Base-by-base conservation (phyloP, 92 coral and sea anemone species). In the Umimayanthus chanpuru region DNA sequence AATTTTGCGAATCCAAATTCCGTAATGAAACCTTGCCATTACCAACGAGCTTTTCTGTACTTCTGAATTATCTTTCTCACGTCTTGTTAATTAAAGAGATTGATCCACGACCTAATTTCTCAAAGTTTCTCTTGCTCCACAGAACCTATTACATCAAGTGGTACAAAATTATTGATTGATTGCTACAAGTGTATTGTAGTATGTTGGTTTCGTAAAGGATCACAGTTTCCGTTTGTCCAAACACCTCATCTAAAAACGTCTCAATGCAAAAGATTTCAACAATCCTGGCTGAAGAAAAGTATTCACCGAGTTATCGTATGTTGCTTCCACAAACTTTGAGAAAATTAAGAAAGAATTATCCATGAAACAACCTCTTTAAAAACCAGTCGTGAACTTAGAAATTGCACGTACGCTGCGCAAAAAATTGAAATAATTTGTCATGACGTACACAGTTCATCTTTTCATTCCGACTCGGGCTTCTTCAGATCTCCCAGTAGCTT, bases 401-500 rank as follows among this genome's bases (percentile, higher is more conserved):
- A 4, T 53, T 12, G 68, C 68, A 61, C 68, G 68, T 61, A 61
- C 68, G 68, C 2, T 61, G 26, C 5, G 23, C 68, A 61, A 61
- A 61, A 61, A 4, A 18, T 61, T 61, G 25, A 61, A 61, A 61
- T 16, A 20, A 61, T 1, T 61, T 18, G 68, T 61, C 68, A 43
- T 39, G 26, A n/a, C 5, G 83, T 49, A 14, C 83, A 79, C 66
- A 28, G 7, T 26, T 61, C 26, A 61, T 61, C 26, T 18, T 29
- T 55, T 56, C 79, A 80, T 80, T 80, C 84, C 26, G 18, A 80
- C 81, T 82, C 89, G 28, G 92, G 73, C 85, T 94, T 94, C 89
- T 95, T 97, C 7, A 95, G 79, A 47, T 95, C 94, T 71, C 93
- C 89, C 25, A 97, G 86, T 72, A 95, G 84, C 86, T 97, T 95